Percentiles rank a stretch among this genome's conserved stretches.
These are phyloP conservation scores for Tipula lateralis DNA, from an alignment of 2,888 invertebrate species.

Conservation along the genomic window DNA sequence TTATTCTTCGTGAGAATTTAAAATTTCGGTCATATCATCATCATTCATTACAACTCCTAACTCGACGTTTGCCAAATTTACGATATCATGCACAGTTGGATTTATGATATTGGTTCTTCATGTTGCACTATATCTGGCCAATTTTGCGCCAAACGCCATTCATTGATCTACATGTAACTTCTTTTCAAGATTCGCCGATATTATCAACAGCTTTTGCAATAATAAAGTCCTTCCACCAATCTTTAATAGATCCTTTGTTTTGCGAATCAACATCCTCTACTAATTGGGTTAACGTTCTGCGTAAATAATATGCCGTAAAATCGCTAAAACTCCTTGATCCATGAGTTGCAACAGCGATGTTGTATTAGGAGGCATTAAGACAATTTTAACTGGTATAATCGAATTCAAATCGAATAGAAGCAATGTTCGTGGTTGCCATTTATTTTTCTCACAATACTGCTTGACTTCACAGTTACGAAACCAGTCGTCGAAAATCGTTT, in stretches of 20 bases:
- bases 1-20: neutral
- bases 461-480: neutral
- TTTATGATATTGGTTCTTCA: neutral
- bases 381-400: no score
- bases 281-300: neutral
- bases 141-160: neutral
- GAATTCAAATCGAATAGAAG: neutral
- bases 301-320: no score
- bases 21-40: neutral
- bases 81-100: neutral
- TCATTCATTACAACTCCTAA: neutral
- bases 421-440: neutral
- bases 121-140: no score
- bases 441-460: neutral
- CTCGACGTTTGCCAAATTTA: neutral
- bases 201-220: neutral
- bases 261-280: neutral
- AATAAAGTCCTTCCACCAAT: neutral
- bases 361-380: neutral
- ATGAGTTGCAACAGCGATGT: no score
- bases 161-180: neutral
- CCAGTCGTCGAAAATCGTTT: neutral
- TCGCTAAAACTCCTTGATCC: no score
- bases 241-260: neutral
- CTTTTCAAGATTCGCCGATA: neutral